Base-by-base conservation (phyloP, 1,140 invertebrate species). In the Oreohelix idahoensis region DNA sequence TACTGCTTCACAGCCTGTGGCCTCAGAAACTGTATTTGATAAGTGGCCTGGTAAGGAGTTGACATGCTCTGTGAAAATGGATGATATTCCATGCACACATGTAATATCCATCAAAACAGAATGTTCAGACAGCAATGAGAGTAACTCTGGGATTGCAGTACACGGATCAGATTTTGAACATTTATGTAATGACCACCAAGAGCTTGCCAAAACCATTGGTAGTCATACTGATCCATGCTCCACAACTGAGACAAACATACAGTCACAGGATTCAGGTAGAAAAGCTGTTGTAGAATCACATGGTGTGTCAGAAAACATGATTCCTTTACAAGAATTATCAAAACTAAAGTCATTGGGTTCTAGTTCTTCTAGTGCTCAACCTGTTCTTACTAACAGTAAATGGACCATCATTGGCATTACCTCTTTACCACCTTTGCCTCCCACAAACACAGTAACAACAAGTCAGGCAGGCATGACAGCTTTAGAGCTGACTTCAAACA, bases 21-120 rank as follows among this genome's bases (percentile, higher is more conserved):
- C 74, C 42, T 76, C 74, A n/a, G 45, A 51, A 29, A 76, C 74
- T 49, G 29, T 35, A 10, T 17, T 45, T 49, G 42, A 76, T 32
- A 42, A 42, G 13, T 76, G 38, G 42, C 29, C 45, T 8, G n/a
- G n/a, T 1, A 76, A 76, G 8, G 74, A 76, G 36, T 36, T 76
- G 29, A 76, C 74, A 10, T 76, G 74, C 23, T 76, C 39, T 29
- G 74, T 76, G 5, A 76, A 76, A 35, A 39, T 76, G 74, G 74
- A 76, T 76, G 74, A 76, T 51, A 76, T 76, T 49, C 74, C 74
- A n/a, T 49, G 74, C 32, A 76, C 74, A 35, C 42, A 76, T 13
- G 26, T 76, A 13, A 76, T 76, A 45, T 76, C 74, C 13, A 76
- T 76, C 1, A 76, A 76, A 51, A 51, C 74, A 17, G 74, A 76